phyloP scores from a whole-genome alignment of 64 coral and sea anemone genomes.

The Hydrozoanthus tunicans region DNA sequence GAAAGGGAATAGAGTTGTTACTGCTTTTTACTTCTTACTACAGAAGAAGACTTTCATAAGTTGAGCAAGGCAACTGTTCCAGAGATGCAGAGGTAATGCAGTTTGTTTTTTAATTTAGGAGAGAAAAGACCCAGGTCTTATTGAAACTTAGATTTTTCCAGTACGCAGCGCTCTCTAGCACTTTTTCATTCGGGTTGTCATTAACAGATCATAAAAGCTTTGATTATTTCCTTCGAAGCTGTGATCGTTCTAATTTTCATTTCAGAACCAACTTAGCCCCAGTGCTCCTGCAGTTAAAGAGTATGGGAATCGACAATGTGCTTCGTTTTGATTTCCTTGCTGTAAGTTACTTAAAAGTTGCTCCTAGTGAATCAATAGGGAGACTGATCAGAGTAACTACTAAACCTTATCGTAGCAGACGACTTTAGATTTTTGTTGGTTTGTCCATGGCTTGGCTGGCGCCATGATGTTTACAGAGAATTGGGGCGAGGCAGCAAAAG shows the following conservation, averaged over 20 bases:
- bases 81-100: conserved; percentile 48
- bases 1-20: too few relatives aligned
- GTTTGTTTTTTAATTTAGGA: not conserved
- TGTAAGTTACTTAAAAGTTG: conserved; percentile 54
- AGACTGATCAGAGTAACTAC: too few relatives aligned
- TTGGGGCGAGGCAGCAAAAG: too few relatives aligned
- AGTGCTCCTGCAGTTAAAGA: conserved; percentile 90
- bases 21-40: not conserved
- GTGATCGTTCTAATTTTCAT: not conserved
- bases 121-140: not conserved
- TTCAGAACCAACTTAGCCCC: conserved; percentile 76
- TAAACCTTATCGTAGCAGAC: too few relatives aligned
- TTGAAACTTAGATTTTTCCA: too few relatives aligned
- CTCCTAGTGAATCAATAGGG: too few relatives aligned
- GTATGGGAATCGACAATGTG: conserved; percentile 96
- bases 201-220: too few relatives aligned
- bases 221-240: not conserved
- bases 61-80: conserved; percentile 49
- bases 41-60: conserved; percentile 46
- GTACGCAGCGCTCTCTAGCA: too few relatives aligned
- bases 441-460: too few relatives aligned
- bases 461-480: too few relatives aligned
- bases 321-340: conserved; percentile 93
- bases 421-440: too few relatives aligned
- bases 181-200: too few relatives aligned